phyloP scores from a whole-genome alignment of 2,797 vertebrate species.

The Amblyraja radiata region DNA sequence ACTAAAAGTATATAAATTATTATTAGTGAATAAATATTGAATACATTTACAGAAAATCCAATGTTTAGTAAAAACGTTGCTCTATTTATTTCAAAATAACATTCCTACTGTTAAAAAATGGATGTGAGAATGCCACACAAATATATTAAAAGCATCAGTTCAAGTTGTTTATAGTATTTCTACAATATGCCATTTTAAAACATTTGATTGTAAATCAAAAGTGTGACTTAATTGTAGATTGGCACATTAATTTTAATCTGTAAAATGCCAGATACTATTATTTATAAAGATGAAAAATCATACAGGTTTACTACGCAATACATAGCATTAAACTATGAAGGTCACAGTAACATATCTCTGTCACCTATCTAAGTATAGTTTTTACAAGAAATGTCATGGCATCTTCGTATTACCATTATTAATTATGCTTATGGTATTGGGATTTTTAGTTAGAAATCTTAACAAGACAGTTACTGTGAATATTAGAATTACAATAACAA shows the following conservation, averaged over 20 bases:
- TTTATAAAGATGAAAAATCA: slow-evolving; percentile 13
- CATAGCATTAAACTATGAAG: background rate
- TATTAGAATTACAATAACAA: background rate
- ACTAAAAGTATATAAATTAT: background rate
- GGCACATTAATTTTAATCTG: background rate
- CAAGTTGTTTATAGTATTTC: background rate
- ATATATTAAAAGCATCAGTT: background rate
- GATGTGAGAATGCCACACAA: background rate
- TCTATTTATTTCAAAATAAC: background rate
- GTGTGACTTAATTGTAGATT: background rate
- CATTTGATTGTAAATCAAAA: background rate
- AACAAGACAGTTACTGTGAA: background rate
- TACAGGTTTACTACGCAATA: background rate
- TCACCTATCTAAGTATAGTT: background rate
- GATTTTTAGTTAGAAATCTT: background rate
- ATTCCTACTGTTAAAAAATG: background rate
- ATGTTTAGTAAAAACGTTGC: background rate
- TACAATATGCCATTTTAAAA: background rate
- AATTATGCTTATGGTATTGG: background rate
- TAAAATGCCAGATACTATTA: background rate
- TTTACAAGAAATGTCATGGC: background rate
- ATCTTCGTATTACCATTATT: background rate
- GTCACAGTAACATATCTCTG: background rate
- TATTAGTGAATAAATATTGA: background rate
- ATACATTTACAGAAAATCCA: background rate